Evolutionary conservation across 2,797 vertebrate genomes (phyloP).

Genomic region (Fistularia commersonii): DNA sequence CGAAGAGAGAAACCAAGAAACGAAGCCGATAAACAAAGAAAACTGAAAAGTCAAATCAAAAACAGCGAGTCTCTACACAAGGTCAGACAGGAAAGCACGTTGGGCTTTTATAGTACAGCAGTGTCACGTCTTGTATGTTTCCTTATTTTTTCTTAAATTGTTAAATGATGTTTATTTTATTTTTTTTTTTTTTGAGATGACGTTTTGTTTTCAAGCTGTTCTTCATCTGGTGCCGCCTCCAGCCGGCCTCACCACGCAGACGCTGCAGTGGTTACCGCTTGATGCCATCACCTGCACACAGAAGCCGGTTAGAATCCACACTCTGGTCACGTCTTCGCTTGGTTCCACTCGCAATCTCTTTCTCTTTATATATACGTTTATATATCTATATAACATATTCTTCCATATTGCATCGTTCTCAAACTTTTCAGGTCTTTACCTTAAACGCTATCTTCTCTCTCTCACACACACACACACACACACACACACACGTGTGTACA

Average conservation of each 20-base stretch:
- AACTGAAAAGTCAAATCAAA: conserved; percentile 64
- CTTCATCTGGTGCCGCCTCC: conserved; percentile 82
- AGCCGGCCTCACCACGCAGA: conserved; percentile 39
- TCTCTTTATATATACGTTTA: too few relatives aligned
- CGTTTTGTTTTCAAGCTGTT: conserved; percentile 53
- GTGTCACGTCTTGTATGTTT: conserved; percentile 58
- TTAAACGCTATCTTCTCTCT: too few relatives aligned
- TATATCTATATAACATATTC: too few relatives aligned
- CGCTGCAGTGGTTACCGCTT: conserved; percentile 18
- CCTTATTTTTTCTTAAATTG: conserved; percentile 79
- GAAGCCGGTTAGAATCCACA: conserved; percentile 83
- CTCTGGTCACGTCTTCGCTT: conserved; percentile 87
- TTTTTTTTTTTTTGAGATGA: conserved; percentile 90
- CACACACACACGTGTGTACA: too few relatives aligned
- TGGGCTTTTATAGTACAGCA: conserved; percentile 85
- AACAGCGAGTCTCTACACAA: conserved; percentile 65
- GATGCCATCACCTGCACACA: conserved; percentile 89
- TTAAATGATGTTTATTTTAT: conserved; percentile 79
- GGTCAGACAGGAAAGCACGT: conserved; percentile 78
- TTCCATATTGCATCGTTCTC: too few relatives aligned
- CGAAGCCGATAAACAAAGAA: conserved; percentile 58
- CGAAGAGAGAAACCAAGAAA: conserved; percentile 64
- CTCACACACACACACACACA: too few relatives aligned
- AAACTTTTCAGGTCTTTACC: too few relatives aligned
- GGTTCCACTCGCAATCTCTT: conserved; percentile 46